These are phyloP conservation scores for Scalopus aquaticus DNA, from an alignment of 2,113 vertebrate genomes.

Conservation along the genomic window DNA sequence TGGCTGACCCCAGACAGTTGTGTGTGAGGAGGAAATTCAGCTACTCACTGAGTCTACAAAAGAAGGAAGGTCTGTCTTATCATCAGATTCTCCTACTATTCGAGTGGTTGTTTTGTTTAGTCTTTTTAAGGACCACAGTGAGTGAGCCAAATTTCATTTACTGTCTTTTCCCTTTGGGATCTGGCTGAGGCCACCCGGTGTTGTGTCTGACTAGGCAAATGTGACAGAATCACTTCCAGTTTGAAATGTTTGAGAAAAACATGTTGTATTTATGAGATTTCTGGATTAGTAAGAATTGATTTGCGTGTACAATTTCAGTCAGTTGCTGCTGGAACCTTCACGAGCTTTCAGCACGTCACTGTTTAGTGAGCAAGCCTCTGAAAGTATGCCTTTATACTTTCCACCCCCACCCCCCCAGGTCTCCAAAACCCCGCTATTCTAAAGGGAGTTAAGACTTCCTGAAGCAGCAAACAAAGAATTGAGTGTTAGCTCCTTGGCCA, in stretches of 20 bases:
- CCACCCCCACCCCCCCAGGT: too few species aligned
- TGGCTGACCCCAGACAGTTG: not conserved
- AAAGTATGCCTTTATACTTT: conserved; percentile 19
- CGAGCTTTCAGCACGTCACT: not conserved
- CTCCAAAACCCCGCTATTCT: conserved; percentile 14
- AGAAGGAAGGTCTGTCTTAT: not conserved
- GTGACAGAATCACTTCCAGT: not conserved
- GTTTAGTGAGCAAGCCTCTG: not conserved
- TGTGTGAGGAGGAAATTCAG: not conserved
- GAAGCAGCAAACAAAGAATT: conserved; percentile 46
- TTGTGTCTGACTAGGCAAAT: not conserved
- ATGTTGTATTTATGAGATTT: not conserved
- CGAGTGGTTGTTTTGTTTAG: not conserved
- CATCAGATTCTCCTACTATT: not conserved
- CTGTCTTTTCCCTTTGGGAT: not conserved
- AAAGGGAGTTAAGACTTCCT: conserved; percentile 59
- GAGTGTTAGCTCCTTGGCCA: conserved; percentile 22
- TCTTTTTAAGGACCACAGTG: not conserved
- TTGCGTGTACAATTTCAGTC: not conserved
- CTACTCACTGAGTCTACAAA: not conserved
- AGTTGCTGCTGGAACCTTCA: not conserved
- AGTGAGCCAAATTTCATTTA: not conserved
- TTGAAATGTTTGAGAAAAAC: not conserved
- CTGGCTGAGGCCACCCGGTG: not conserved
- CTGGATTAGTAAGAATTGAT: not conserved